phyloP scores from a whole-genome alignment of 2,888 invertebrate genomes.

The Conistra vaccinii region DNA sequence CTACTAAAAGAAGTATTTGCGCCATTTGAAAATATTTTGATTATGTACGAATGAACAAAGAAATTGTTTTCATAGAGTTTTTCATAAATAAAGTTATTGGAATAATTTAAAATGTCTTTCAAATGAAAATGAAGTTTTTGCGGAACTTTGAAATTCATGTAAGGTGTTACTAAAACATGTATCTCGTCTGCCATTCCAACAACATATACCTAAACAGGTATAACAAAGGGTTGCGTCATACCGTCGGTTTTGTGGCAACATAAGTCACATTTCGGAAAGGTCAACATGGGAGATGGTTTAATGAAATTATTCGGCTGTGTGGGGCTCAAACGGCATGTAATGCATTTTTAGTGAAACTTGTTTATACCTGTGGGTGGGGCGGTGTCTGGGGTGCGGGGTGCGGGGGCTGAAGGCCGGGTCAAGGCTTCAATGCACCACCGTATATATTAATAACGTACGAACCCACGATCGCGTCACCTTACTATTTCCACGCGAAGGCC shows the following conservation, averaged over 20 bases:
- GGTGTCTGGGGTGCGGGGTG: constrained; percentile 42
- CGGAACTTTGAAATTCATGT: constrained; percentile 6
- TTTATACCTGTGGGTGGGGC: constrained; percentile 59
- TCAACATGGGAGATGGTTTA: constrained; percentile 51
- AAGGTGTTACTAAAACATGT: constrained; percentile 14
- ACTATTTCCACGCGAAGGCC: constrained; percentile 74
- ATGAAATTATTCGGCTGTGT: constrained; percentile 64
- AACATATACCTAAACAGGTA: constrained; percentile 14
- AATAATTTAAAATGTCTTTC: neutral
- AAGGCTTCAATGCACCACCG: constrained; percentile 80
- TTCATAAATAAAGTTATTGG: constrained; percentile 12
- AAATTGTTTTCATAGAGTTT: constrained; percentile 6
- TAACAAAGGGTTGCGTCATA: constrained; percentile 41
- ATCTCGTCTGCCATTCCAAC: constrained; percentile 14
- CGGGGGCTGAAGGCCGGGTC: constrained; percentile 81
- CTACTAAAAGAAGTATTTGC: constrained; percentile 31
- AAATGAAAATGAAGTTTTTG: neutral
- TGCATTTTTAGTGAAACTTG: constrained; percentile 69
- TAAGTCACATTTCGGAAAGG: constrained; percentile 56
- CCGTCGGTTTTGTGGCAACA: constrained; percentile 43
- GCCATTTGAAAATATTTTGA: constrained; percentile 44
- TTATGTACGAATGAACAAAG: constrained; percentile 33
- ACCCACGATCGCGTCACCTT: constrained; percentile 71
- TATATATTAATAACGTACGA: constrained; percentile 73
- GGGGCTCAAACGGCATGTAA: constrained; percentile 64